Base-by-base conservation (phyloP, 1,140 invertebrate genomes). In the Ylistrum balloti region DNA sequence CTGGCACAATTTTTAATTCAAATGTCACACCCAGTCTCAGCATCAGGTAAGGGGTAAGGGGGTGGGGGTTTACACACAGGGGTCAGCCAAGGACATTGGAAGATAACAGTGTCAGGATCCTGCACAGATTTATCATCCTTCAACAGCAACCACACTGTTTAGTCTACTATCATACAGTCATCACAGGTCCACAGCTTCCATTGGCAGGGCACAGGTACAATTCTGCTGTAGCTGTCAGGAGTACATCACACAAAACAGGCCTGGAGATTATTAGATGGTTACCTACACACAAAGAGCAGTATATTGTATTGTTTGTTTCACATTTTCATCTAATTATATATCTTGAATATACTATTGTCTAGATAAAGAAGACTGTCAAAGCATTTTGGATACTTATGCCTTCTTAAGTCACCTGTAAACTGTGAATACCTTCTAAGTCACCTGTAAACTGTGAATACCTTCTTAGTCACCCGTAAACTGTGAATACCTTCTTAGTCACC, bases 191-290 rank as follows among this genome's bases (percentile, higher is more conserved):
- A 48, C 45, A 74, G 56, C 22, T 74, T 28, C 22, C n/a, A 74
- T 28, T 28, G 56, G 56, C 5, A 28, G 5, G 56, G n/a, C n/a
- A 74, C 22, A 28, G n/a, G 56, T 13, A 45, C 41, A 45, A 45
- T 17, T 28, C 56, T 74, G 56, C 56, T 17, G 22, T 5, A 74
- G 56, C 56, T n/a, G 5, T 74, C 56, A n/a, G 56, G 22, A 74
- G 2, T 22, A 74, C 11, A n/a, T 74, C 56, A 28, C 56, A 5
- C 56, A 28, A 28, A n/a, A 28, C 22, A 28, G 9, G 20, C 7
- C 22, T 74, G n/a, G 22, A 74, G 56, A n/a, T 74, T n/a, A n/a
- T n/a, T n/a, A 28, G 56, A 74, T n/a, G 56, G 56, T 74, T 74
- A 74, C 56, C 56, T 74, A 74, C 3, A 48, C 45, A 48, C 13